Base-by-base conservation (phyloP, 2,113 vertebrate genomes). In the Osmerus eperlanus region DNA sequence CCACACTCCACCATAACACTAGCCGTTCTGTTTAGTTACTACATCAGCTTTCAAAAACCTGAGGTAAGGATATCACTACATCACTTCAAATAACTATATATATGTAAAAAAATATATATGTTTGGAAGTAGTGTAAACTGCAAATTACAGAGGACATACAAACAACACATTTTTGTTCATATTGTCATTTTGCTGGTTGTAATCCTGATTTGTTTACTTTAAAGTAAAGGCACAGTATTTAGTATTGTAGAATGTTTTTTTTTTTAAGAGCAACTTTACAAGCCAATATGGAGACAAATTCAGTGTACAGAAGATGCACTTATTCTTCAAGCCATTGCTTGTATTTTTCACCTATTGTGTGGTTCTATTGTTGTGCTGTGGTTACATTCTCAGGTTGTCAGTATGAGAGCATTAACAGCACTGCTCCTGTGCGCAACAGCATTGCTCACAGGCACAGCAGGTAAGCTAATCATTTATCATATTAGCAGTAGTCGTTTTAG, bases 401-500 rank as follows among this genome's bases (percentile, higher is more conserved):
- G 25, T 51, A 91, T 91, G 89, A 83, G 32, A 32, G 47, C 56
- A 55, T 66, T n/a, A 15, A 1, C 77, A 65, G 41, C 36, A 68
- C 18, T 86, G 14, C 16, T 85, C 5, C 11, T 83, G 11, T 82
- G 76, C 52, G 71, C 71, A 13, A 77, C 78, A 16, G 81, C 77
- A 0, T 51, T 91, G 62, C 70, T 81, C 36, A 69, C 72, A 21
- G 71, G 74, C 60, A 61, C 67, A 62, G 80, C 90, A 91, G 91
- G 92, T 93, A 87, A 87, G 79, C 32, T 36, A 4, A 68, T 16
- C 8, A 65, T 23, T 29, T 15, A 23, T 3, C n/a, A 18, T 47
- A 47, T 6, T 56, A 56, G 54, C 3, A 7, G 54, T 56, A 56
- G 54, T 18, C n/a, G 3, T 54, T 54, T 54, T 56, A 15, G 53